phyloP scores from a whole-genome alignment of 2,888 invertebrate species.

The Meandrusa payeni region DNA sequence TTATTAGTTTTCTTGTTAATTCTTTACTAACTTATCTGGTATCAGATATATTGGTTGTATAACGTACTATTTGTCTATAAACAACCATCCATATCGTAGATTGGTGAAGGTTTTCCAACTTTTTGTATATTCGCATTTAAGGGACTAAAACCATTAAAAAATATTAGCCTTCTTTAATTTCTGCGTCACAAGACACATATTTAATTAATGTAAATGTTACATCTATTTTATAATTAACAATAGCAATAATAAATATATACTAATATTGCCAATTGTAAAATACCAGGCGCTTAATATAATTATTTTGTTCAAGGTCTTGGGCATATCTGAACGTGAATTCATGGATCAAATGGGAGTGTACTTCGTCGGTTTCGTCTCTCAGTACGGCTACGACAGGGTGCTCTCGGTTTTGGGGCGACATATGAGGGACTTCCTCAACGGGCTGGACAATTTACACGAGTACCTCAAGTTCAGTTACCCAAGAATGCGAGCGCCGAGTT shows the following conservation, averaged over 20 bases:
- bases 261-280: not conserved
- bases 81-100: too few relatives aligned
- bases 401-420: conserved; percentile 94
- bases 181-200: too few relatives aligned
- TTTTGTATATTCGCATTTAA: too few relatives aligned
- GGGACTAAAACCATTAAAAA: too few relatives aligned
- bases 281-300: conserved; percentile 9
- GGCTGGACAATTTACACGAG: conserved; percentile 97
- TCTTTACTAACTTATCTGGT: too few relatives aligned
- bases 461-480: conserved; percentile 98
- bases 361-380: conserved; percentile 95
- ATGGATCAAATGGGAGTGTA: conserved; percentile 97
- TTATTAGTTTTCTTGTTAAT: too few relatives aligned
- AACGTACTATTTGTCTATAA: too few relatives aligned
- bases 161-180: too few relatives aligned
- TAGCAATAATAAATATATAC: not conserved
- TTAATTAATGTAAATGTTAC: too few relatives aligned
- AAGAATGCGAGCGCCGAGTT: conserved; percentile 93
- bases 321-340: conserved; percentile 93
- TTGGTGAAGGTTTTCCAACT: too few relatives aligned
- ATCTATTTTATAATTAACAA: too few relatives aligned
- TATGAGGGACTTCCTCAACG: conserved; percentile 97
- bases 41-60: too few relatives aligned
- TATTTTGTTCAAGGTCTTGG: conserved; percentile 84
- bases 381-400: conserved; percentile 96